phyloP scores from a whole-genome alignment of 1,140 invertebrate genomes.

The Hyles euphorbiae region DNA sequence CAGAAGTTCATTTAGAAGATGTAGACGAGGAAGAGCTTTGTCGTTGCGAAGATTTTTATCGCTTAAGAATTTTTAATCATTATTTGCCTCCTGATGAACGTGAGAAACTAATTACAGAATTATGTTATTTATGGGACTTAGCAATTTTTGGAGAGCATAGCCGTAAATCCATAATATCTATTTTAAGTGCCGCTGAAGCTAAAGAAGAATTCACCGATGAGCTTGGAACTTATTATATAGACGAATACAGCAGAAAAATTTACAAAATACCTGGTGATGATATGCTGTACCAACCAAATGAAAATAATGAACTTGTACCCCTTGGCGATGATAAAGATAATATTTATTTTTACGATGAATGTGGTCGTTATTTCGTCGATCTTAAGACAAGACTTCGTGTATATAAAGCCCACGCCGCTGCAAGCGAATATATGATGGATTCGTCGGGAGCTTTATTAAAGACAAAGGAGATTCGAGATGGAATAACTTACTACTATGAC shows the following conservation, averaged over 20 bases:
- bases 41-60: slow-evolving; percentile 58
- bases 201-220: slow-evolving; percentile 65
- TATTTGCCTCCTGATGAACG: slow-evolving; percentile 46
- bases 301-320: slow-evolving; percentile 53
- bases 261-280: slow-evolving; percentile 51
- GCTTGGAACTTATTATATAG: slow-evolving; percentile 54
- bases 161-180: slow-evolving; percentile 63
- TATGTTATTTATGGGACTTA: slow-evolving; percentile 60
- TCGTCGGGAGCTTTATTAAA: slow-evolving; percentile 52
- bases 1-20: slow-evolving; percentile 33
- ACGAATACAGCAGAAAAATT: slow-evolving; percentile 62
- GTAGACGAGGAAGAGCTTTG: slow-evolving; percentile 41
- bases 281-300: slow-evolving; percentile 54
- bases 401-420: slow-evolving; percentile 56
- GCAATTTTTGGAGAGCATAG: slow-evolving; percentile 55
- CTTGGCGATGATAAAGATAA: slow-evolving; percentile 53
- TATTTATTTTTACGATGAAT: slow-evolving; percentile 65
- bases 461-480: slow-evolving; percentile 54
- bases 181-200: slow-evolving; percentile 54
- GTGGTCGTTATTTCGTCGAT: slow-evolving; percentile 63
- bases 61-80: slow-evolving; percentile 61
- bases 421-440: slow-evolving; percentile 67
- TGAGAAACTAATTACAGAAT: slow-evolving; percentile 53
- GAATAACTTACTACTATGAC: slow-evolving; percentile 54
- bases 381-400: slow-evolving; percentile 46